Base-by-base conservation (phyloP, 2,797 vertebrate species). In the Acrossocheilus wenchowensis region DNA sequence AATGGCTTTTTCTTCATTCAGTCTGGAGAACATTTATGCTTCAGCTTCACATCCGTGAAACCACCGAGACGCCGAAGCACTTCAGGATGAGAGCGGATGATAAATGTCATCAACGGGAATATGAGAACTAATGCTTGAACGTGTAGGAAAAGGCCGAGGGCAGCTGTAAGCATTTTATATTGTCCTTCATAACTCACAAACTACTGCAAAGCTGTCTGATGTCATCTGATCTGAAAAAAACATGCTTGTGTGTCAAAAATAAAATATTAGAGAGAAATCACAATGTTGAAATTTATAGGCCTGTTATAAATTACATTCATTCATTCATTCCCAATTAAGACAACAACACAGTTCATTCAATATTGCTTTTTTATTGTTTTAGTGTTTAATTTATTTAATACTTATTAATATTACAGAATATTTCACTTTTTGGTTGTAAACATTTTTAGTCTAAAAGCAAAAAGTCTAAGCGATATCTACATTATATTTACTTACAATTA, bases 1-100 rank as follows among this genome's bases (percentile, higher is more conserved):
- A 88, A 71, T 80, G 60, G 82, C 54, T 69, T 72, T 85, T 81
- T 86, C 54, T 86, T 81, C 73, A 81, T 86, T 81, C 34, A 85
- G 57, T 60, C 78, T 84, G 66, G 45, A 87, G 64, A 26, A 73
- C 62, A 72, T 81, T 88, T 57, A 81, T 72, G 71, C 30, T 41
- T 45, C 45, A 69, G 69, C 26, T 75, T 71, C 72, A 66, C 87
- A 82, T 82, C 50, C 23, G 23, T 8, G 84, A 68, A 52, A 57
- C 21, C 30, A 26, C n/a, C 45, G 43, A 3, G 6, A 43, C 0
- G 2, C 48, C 30, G 0, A 23, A 57, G 11, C 30, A 1, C 34
- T 78, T 78, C 34, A 57, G 75, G 6, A 57, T 15, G 52, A 57
- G 52, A 57, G 74, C 34, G 19, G 30, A 23, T 57, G 34, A 78